Base-by-base conservation (phyloP, 92 coral and sea anemone species). In the Chrysogorgia sp. region DNA sequence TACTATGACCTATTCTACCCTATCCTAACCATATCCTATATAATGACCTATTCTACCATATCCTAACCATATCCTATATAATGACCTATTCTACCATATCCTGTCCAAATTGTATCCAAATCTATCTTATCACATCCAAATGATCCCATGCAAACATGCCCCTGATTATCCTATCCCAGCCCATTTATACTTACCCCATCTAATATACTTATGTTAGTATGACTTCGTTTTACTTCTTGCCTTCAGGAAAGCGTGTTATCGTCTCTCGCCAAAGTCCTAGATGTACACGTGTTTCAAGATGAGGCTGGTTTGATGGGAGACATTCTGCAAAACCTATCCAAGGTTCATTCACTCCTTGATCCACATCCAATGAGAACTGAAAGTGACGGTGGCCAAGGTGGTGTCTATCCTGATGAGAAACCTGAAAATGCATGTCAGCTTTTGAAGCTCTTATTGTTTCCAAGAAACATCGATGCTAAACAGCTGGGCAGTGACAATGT, bases 201-300 rank as follows among this genome's bases (percentile, higher is more conserved):
- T n/a, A n/a, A n/a, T n/a, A n/a, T n/a, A n/a, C n/a, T n/a, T n/a
- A n/a, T n/a, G 43, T 47, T 15, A 15, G n/a, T 47, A 7, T 47
- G 15, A 47, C 53, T 47, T 47, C n/a, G 10, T 15, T 12, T 47
- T 47, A 3, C 14, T 32, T 24, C 13, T 59, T 75, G 58, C 20
- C 69, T 56, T 6, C 48, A 93, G 97, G 61, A 86, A 34, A 60
- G 79, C 32, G 88, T 85, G 34, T 86, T 83, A 77, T 84, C 89
- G 0, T 74, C 84, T 9, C 66, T 94, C 7, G 90, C 97, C 20
- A 87, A 83, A 22, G 88, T 91, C 21, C 56, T 94, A 57, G 88
- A 90, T 41, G 81, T 80, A 8, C 97, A 94, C 77, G 90, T 86
- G 34, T 91, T 94, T 61, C 71, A 91, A 45, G 98, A 94, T 74